Conservation (phyloP, 2,888 invertebrate species). For the Agriopis leucophaearia region DNA sequence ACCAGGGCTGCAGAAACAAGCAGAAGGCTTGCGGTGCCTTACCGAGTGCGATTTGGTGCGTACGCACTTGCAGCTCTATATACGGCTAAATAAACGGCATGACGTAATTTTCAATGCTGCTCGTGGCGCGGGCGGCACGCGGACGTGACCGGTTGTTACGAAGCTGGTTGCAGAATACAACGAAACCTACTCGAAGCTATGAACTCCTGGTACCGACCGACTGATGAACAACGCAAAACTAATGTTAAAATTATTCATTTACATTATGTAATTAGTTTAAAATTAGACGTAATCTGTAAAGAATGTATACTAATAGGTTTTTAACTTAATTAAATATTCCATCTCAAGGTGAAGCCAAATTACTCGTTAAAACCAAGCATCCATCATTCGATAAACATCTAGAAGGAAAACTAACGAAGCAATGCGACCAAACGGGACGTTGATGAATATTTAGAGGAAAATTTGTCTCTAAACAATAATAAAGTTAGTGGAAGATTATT, state of each 20-base stretch:
- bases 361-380: slow-evolving; percentile 12
- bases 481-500: slow-evolving; percentile 23
- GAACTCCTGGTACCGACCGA: slow-evolving; percentile 74
- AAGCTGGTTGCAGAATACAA: slow-evolving; percentile 62
- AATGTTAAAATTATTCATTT: background rate
- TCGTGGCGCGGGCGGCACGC: slow-evolving; percentile 69
- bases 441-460: slow-evolving; percentile 18
- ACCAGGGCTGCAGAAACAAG: slow-evolving; percentile 70
- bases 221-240: slow-evolving; percentile 36
- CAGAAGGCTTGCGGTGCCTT: slow-evolving; percentile 67
- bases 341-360: slow-evolving; percentile 17
- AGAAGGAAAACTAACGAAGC: slow-evolving; percentile 24
- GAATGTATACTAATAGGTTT: background rate
- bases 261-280: background rate
- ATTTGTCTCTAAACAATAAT: slow-evolving; percentile 21
- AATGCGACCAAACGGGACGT: slow-evolving; percentile 2
- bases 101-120: slow-evolving; percentile 81
- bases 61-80: slow-evolving; percentile 70
- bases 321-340: background rate
- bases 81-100: slow-evolving; percentile 79
- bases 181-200: slow-evolving; percentile 66
- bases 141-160: slow-evolving; percentile 76
- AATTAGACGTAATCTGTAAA: background rate
- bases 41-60: slow-evolving; percentile 68
- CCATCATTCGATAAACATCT: slow-evolving; percentile 21